Evolutionary conservation across 2,888 invertebrate genomes (phyloP).

Genomic region (Yponomeuta plumbellus): DNA sequence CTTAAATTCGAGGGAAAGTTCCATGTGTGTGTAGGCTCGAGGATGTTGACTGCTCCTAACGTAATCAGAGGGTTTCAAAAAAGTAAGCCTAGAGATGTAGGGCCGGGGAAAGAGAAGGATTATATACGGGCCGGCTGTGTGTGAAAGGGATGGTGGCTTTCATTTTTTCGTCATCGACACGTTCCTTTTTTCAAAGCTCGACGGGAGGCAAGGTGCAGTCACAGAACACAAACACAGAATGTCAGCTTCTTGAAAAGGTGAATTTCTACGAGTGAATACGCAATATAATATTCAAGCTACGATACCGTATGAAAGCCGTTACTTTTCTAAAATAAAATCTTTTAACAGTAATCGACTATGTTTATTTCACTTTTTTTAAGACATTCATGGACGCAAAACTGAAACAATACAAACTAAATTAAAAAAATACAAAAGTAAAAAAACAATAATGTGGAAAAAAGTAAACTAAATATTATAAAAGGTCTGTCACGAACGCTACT

Average conservation of each 20-base stretch:
- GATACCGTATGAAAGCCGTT: too few relatives aligned
- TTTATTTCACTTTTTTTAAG: too few relatives aligned
- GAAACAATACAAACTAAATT: too few relatives aligned
- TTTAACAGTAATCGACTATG: too few relatives aligned
- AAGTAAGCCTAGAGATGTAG: constrained; percentile 53
- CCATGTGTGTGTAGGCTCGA: constrained; percentile 37
- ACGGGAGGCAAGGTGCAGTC: constrained; percentile 12
- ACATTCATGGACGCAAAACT: too few relatives aligned
- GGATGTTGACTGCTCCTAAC: constrained; percentile 54
- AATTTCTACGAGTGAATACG: too few relatives aligned
- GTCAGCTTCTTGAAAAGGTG: not conserved
- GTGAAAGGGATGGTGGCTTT: constrained; percentile 36
- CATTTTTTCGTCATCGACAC: constrained; percentile 46
- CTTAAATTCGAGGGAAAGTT: constrained; percentile 14
- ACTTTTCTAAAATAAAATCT: too few relatives aligned
- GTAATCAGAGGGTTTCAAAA: constrained; percentile 67
- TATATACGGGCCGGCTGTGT: constrained; percentile 25
- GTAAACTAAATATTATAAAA: too few relatives aligned
- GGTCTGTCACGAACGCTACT: too few relatives aligned
- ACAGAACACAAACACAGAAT: not conserved
- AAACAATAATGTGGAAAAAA: too few relatives aligned
- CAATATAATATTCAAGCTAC: too few relatives aligned
- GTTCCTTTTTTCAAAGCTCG: constrained; percentile 65
- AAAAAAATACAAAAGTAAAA: too few relatives aligned
- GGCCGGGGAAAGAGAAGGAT: constrained; percentile 41